These are phyloP conservation scores for Drosophila merina DNA, from an alignment of 2,888 invertebrate species.

Conservation along the genomic window DNA sequence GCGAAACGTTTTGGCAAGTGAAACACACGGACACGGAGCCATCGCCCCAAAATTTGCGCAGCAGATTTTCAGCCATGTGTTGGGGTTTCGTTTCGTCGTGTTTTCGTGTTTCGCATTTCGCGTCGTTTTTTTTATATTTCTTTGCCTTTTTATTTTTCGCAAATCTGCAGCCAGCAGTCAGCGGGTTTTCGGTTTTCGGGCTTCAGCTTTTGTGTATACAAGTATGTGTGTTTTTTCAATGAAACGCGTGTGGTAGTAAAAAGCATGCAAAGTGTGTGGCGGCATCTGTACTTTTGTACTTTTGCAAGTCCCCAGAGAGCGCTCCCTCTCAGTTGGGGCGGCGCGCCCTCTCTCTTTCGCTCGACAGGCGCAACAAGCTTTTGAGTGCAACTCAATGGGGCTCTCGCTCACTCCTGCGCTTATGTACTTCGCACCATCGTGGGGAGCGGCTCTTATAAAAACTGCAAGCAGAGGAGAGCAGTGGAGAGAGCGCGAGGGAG, in stretches of 20 bases:
- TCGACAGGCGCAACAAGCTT: conserved; percentile 72
- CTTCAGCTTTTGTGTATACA: conserved; percentile 47
- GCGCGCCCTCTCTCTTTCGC: conserved; percentile 38
- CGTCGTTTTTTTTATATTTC: conserved; percentile 40
- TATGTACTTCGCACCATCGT: conserved; percentile 23
- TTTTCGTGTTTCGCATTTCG: conserved; percentile 16
- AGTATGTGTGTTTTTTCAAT: conserved; percentile 57
- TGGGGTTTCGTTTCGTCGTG: conserved; percentile 35
- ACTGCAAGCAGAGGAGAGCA: conserved; percentile 22
- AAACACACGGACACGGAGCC: conserved; percentile 41
- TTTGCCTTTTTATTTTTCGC: conserved; percentile 31
- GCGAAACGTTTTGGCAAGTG: conserved; percentile 54
- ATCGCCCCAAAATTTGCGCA: conserved; percentile 80
- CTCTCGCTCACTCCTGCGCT: conserved; percentile 29
- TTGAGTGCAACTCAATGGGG: conserved; percentile 68
- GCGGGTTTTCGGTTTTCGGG: conserved; percentile 43
- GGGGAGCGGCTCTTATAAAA: conserved; percentile 51
- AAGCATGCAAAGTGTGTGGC: conserved; percentile 63
- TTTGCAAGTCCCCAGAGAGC: conserved; percentile 58
- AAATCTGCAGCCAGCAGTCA: conserved; percentile 32
- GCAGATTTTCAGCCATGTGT: conserved; percentile 67
- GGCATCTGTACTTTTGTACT: conserved; percentile 78
- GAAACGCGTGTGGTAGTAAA: conserved; percentile 71
- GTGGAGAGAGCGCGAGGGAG: conserved; percentile 1
- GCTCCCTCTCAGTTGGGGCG: not conserved